Evolutionary conservation across 2,888 invertebrate genomes (phyloP), one percentile per base, ranked within the genome.

Genomic region (Latrodectus hesperus): DNA sequence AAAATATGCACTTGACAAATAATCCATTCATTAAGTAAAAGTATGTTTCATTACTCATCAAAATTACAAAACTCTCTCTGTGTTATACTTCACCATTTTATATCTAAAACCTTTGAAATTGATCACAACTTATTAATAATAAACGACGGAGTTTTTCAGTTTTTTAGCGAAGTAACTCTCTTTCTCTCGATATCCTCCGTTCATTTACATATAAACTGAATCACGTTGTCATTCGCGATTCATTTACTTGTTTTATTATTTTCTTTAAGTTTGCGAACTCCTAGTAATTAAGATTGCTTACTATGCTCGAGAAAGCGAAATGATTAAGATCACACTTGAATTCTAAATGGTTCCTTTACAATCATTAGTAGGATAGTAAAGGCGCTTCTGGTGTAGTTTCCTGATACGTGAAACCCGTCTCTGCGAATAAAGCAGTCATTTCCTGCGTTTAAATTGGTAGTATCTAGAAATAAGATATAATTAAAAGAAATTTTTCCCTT

Each of bases 181-280:
- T 38, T 38, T 38, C 38, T 38, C 38, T 38, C 38, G 38, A 38
- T 38, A 38, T 38, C 38, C 38, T 6, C n/a, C 12, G 60, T 60
- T 60, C 60, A 60, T 60, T 60, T 60, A 60, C 60, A 60, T 60
- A 60, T 60, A 60, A 60, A 60, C 60, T 60, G 60, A 60, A 60
- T 60, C 60, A 60, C 60, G 16, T 60, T 60, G 60, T 60, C 60
- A 60, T 60, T 60, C 60, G 60, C 60, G n/a, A 60, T 60, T 60
- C 60, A 60, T 60, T 60, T 60, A 60, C 60, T 60, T 60, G 60
- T 60, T 60, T 60, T 60, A 60, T 60, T 60, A 60, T n/a, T 60
- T 60, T 60, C 14, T 60, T 60, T 10, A 60, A 60, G 60, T 60
- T 60, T 60, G 60, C 60, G 60, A 60, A 60, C 60, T 60, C 60